Percentiles rank a stretch among this genome's conserved stretches.
Conservation (phyloP, 2,797 vertebrate species). For the Fundulus diaphanus region DNA sequence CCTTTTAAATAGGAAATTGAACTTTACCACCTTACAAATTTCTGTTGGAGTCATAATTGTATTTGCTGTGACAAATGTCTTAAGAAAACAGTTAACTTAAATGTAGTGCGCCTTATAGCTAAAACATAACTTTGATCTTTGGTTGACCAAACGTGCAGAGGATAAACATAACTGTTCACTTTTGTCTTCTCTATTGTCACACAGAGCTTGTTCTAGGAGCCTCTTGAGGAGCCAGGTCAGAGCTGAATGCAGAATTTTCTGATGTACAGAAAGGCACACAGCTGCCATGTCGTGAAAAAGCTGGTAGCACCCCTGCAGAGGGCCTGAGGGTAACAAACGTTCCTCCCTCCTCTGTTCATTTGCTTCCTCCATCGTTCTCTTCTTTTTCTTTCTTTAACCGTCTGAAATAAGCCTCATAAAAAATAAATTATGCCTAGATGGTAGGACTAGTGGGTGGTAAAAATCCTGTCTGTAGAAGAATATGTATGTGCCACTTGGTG, state of each 20-base stretch:
- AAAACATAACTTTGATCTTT: not conserved
- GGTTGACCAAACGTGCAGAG: not conserved
- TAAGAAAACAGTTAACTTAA: not conserved
- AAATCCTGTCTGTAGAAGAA: constrained; percentile 3
- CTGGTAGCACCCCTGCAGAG: constrained; percentile 15
- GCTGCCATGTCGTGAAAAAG: constrained; percentile 1
- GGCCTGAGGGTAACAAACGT: constrained; percentile 24
- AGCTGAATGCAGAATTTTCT: constrained; percentile 5
- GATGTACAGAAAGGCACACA: not conserved
- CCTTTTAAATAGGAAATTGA: not conserved
- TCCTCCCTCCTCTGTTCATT: constrained; percentile 5
- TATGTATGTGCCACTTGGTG: not conserved
- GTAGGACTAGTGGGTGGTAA: constrained; percentile 16
- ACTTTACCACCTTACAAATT: not conserved
- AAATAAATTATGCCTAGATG: constrained; percentile 35
- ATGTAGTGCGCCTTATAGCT: not conserved
- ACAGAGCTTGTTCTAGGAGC: not conserved
- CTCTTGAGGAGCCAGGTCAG: not conserved
- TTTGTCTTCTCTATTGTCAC: not conserved
- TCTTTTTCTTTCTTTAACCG: constrained; percentile 10
- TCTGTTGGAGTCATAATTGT: not conserved
- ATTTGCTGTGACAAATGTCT: not conserved
- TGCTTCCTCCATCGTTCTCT: constrained; percentile 6
- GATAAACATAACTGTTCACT: not conserved
- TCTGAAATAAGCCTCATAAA: constrained; percentile 47